Percentiles rank a stretch among this genome's conserved stretches.
These are phyloP conservation scores for Diaphora mendica DNA, from an alignment of 2,888 invertebrate genomes.

Conservation along the genomic window DNA sequence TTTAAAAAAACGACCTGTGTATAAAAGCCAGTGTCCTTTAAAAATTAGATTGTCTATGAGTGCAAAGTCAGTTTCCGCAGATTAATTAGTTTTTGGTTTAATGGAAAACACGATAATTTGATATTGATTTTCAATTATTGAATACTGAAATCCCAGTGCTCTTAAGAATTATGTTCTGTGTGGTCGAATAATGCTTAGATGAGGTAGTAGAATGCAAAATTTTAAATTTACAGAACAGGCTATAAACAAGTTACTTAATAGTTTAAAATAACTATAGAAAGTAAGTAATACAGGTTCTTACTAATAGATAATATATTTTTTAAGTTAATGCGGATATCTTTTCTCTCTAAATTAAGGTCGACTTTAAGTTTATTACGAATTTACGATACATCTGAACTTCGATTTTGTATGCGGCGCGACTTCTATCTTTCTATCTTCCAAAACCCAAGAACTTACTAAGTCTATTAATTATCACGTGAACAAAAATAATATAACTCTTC, in stretches of 20 bases:
- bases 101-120: slow-evolving; percentile 48
- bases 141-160: slow-evolving; percentile 10
- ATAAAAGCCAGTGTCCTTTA: too few relatives aligned
- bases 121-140: slow-evolving; percentile 46
- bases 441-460: too few relatives aligned
- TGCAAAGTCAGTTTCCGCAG: slow-evolving; percentile 36
- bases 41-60: slow-evolving; percentile 2
- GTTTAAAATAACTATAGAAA: background rate
- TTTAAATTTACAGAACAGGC: background rate
- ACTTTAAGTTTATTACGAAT: too few relatives aligned
- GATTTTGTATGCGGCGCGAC: too few relatives aligned
- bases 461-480: too few relatives aligned
- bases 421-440: too few relatives aligned
- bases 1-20: background rate
- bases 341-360: too few relatives aligned
- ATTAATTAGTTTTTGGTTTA: slow-evolving; percentile 50
- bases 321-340: too few relatives aligned
- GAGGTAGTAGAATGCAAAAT: background rate
- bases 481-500: too few relatives aligned
- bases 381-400: too few relatives aligned
- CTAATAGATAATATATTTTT: too few relatives aligned
- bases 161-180: slow-evolving; percentile 1
- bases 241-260: background rate
- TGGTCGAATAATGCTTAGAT: background rate
- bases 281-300: background rate